A percentile compares a stretch with the other conserved stretches of the same genome.
These are phyloP conservation scores for Drymonia ruficornis DNA, from an alignment of 2,888 invertebrate species.

Conservation along the genomic window DNA sequence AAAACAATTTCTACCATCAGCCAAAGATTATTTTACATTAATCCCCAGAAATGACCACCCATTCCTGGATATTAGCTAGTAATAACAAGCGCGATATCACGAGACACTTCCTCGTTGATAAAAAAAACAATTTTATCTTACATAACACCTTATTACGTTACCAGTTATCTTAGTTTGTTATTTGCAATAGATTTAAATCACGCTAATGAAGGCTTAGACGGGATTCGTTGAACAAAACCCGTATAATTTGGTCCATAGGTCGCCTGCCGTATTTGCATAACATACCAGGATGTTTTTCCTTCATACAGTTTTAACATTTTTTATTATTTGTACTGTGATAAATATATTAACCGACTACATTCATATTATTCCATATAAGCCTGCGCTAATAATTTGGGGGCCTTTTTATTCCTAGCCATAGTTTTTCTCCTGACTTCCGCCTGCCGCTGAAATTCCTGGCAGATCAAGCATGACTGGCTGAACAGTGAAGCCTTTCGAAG, in stretches of 20 bases:
- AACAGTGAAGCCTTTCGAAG: too few relatives aligned
- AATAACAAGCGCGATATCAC: slow-evolving; percentile 23
- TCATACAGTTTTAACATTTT: background rate
- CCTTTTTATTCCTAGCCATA: too few relatives aligned
- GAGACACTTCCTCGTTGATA: slow-evolving; percentile 22
- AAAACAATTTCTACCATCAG: background rate
- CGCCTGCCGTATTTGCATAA: background rate
- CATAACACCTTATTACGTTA: slow-evolving; percentile 13
- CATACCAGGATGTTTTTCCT: background rate
- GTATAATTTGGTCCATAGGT: background rate
- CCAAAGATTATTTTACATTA: background rate
- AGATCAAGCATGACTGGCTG: too few relatives aligned
- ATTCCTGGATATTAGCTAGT: slow-evolving; percentile 28
- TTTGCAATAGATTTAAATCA: slow-evolving; percentile 16
- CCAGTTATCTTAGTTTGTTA: slow-evolving; percentile 13
- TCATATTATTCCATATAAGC: slow-evolving; percentile 2
- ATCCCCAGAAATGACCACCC: slow-evolving; percentile 7
- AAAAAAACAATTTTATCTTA: slow-evolving; percentile 11
- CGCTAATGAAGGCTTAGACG: background rate
- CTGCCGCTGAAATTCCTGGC: too few relatives aligned
- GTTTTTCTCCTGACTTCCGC: too few relatives aligned
- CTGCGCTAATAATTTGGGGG: background rate
- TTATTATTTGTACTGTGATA: background rate
- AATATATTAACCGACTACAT: background rate
- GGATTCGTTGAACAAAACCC: background rate